Percentiles rank a stretch among this genome's conserved stretches.
phyloP scores from a whole-genome alignment of 2,888 invertebrate species.

The Lepidocyrtinus sp. region DNA sequence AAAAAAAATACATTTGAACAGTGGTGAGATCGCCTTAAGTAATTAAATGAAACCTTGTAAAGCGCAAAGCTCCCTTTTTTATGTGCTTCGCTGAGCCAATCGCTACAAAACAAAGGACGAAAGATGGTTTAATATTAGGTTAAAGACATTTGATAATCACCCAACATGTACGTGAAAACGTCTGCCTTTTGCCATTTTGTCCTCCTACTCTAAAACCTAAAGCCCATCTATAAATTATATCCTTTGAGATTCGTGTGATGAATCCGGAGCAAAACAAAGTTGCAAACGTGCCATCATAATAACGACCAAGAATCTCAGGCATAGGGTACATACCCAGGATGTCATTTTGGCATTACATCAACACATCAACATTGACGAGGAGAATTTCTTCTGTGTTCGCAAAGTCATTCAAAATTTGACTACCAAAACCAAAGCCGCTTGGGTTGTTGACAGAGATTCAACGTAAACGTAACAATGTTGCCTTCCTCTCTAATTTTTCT shows the following conservation, averaged over 20 bases:
- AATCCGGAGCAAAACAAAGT: background rate
- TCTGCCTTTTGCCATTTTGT: background rate
- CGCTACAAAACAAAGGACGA: background rate
- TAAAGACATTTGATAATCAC: background rate
- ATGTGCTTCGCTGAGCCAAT: background rate
- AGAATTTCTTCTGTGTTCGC: background rate
- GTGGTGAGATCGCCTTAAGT: background rate
- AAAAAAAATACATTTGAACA: background rate
- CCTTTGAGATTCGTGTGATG: background rate
- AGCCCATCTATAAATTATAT: background rate
- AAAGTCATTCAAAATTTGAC: background rate
- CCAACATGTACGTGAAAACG: slow-evolving; percentile 7
- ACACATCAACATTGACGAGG: background rate
- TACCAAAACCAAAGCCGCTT: background rate
- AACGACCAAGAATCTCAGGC: background rate
- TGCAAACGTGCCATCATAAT: slow-evolving; percentile 1
- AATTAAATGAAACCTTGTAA: slow-evolving; percentile 3
- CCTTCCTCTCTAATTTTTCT: background rate
- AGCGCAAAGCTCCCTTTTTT: background rate
- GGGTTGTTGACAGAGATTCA: slow-evolving; percentile 1
- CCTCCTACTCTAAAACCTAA: background rate
- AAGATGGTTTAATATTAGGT: background rate
- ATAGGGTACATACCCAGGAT: too few species aligned
- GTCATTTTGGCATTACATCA: slow-evolving; percentile 9
- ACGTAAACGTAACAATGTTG: slow-evolving; percentile 13